A percentile compares a stretch with the other conserved stretches of the same genome.
Conservation (phyloP, 2,113 vertebrate genomes). For the Rallus limicola region DNA sequence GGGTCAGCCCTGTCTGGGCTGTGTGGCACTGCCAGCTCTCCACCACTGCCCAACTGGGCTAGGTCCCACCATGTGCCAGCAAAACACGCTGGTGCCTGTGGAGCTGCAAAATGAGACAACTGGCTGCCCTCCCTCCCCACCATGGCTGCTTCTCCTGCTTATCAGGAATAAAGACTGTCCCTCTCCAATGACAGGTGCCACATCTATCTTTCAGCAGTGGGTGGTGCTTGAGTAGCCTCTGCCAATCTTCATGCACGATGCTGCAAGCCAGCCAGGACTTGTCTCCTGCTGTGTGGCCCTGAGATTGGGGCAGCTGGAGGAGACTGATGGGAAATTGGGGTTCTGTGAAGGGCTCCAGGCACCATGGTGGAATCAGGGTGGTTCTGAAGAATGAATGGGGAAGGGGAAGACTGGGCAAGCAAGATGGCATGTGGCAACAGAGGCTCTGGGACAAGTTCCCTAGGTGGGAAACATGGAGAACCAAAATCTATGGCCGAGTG, state of each 20-base stretch:
- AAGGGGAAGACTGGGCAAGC: not conserved
- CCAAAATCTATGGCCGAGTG: not conserved
- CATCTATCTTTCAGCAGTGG: not conserved
- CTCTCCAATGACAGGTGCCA: not conserved
- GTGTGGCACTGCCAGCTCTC: not conserved
- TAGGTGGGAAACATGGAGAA: not conserved
- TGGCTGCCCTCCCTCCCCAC: not conserved
- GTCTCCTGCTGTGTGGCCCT: not conserved
- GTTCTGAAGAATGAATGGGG: not conserved
- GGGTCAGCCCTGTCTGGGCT: not conserved
- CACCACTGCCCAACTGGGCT: not conserved
- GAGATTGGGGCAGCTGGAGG: not conserved
- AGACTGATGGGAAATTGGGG: not conserved
- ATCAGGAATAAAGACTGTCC: not conserved
- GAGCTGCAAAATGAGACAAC: not conserved
- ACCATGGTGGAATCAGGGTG: not conserved
- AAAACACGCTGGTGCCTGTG: not conserved
- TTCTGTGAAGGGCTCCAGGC: not conserved
- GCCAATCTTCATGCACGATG: not conserved
- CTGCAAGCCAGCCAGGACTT: not conserved
- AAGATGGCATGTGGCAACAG: not conserved
- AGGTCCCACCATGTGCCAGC: fast-evolving
- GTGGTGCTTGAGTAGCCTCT: not conserved
- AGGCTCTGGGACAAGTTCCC: not conserved
- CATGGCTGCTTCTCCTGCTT: fast-evolving